Percentiles rank a stretch among this genome's conserved stretches.
These are phyloP conservation scores for Papilio elwesi DNA, from an alignment of 2,888 invertebrate species.

Conservation along the genomic window DNA sequence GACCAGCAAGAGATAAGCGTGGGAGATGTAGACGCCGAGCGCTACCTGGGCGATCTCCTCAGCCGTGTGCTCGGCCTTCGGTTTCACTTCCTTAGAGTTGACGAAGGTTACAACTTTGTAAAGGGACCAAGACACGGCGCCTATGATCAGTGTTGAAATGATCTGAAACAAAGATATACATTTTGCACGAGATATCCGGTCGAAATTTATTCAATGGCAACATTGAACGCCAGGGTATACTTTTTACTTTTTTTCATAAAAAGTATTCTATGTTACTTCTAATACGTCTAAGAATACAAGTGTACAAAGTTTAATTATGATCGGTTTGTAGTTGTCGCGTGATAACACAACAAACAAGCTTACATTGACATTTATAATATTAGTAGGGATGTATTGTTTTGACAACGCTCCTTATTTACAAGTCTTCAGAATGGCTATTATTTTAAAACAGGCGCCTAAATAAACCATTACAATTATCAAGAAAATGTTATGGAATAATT, in stretches of 20 bases:
- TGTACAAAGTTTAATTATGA: too few species aligned
- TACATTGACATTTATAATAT: too few species aligned
- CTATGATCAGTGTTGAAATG: constrained; percentile 54
- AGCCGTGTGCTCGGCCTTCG: constrained; percentile 54
- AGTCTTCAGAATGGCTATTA: neutral
- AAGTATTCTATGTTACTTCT: too few species aligned
- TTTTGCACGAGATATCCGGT: too few species aligned
- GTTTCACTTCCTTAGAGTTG: constrained; percentile 48
- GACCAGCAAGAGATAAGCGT: constrained; percentile 65
- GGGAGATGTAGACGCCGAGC: constrained; percentile 65
- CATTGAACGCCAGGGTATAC: too few species aligned
- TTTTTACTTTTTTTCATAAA: too few species aligned
- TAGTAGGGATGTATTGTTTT: too few species aligned
- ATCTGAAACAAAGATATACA: constrained; percentile 56
- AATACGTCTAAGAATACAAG: too few species aligned
- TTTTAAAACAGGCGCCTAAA: neutral
- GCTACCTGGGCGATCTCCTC: constrained; percentile 59
- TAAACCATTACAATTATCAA: neutral
- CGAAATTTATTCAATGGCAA: too few species aligned
- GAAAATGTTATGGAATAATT: neutral
- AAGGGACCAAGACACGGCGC: constrained; percentile 57
- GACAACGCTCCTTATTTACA: neutral
- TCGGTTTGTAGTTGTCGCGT: too few species aligned
- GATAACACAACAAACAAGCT: too few species aligned
- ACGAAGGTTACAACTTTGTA: constrained; percentile 61